A percentile compares a stretch with the other conserved stretches of the same genome.
phyloP scores from a whole-genome alignment of 2,797 vertebrate genomes.

The Apodemus agrarius region DNA sequence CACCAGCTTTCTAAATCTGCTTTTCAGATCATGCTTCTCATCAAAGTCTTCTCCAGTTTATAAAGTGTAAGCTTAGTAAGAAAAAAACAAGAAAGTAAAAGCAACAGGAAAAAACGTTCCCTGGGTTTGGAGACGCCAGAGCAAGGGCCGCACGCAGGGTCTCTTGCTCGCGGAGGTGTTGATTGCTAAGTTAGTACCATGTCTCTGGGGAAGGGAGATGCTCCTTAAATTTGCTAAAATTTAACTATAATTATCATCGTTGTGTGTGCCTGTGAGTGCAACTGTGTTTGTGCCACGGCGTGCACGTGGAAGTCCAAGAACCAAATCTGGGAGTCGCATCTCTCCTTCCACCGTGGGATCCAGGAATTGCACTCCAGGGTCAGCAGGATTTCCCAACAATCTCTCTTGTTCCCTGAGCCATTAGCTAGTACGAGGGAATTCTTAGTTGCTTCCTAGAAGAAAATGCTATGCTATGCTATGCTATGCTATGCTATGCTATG shows the following conservation, averaged over 20 bases:
- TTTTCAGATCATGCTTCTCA: constrained; percentile 41
- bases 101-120: constrained; percentile 55
- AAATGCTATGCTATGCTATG: not conserved
- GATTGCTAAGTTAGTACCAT: constrained; percentile 17
- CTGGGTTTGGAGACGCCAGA: constrained; percentile 63
- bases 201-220: constrained; percentile 7
- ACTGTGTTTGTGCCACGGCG: not conserved
- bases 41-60: constrained; percentile 58
- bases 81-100: constrained; percentile 63
- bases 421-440: not conserved
- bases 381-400: not conserved
- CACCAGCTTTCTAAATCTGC: constrained; percentile 12
- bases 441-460: constrained; percentile 40
- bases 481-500: too few species aligned
- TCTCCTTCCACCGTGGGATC: not conserved
- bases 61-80: constrained; percentile 62
- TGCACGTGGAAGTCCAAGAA: not conserved
- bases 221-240: not conserved
- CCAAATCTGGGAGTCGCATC: not conserved
- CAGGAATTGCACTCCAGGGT: not conserved
- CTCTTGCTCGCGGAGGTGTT: constrained; percentile 54
- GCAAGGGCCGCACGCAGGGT: constrained; percentile 53
- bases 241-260: not conserved
- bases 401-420: not conserved
- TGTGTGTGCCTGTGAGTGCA: too few species aligned